phyloP scores from a whole-genome alignment of 2,888 invertebrate genomes.

The Muschampia plurimacula region DNA sequence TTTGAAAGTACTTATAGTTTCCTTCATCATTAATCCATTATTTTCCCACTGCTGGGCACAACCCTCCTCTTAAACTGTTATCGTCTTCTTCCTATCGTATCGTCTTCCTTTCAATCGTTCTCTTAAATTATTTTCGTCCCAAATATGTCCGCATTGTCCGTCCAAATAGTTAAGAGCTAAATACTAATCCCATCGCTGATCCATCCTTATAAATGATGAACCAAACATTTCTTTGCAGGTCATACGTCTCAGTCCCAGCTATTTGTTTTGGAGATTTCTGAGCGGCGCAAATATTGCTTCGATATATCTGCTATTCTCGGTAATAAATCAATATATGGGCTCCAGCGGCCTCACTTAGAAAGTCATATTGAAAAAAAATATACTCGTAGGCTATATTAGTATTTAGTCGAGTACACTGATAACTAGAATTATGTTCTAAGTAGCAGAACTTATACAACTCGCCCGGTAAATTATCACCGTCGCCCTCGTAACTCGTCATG shows the following conservation, averaged over 20 bases:
- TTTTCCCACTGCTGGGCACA: too few species aligned
- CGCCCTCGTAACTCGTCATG: too few species aligned
- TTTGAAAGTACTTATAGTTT: too few species aligned
- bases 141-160: too few species aligned
- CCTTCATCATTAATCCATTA: too few species aligned
- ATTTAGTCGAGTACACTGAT: neutral
- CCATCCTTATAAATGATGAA: conserved; percentile 8
- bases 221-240: conserved; percentile 24
- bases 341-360: conserved; percentile 18
- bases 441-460: too few species aligned
- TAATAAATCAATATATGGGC: conserved; percentile 30
- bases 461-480: too few species aligned
- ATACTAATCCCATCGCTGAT: neutral
- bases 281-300: conserved; percentile 34
- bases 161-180: neutral
- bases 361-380: conserved; percentile 6
- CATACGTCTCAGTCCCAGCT: conserved; percentile 27
- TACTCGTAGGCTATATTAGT: neutral
- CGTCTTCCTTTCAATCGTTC: too few species aligned
- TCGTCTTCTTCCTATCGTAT: too few species aligned
- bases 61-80: too few species aligned
- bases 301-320: conserved; percentile 34
- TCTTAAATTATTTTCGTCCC: too few species aligned
- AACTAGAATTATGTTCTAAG: too few species aligned
- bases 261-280: conserved; percentile 37